phyloP scores from a whole-genome alignment of 2,888 invertebrate genomes.

The Eupithecia subfuscata region DNA sequence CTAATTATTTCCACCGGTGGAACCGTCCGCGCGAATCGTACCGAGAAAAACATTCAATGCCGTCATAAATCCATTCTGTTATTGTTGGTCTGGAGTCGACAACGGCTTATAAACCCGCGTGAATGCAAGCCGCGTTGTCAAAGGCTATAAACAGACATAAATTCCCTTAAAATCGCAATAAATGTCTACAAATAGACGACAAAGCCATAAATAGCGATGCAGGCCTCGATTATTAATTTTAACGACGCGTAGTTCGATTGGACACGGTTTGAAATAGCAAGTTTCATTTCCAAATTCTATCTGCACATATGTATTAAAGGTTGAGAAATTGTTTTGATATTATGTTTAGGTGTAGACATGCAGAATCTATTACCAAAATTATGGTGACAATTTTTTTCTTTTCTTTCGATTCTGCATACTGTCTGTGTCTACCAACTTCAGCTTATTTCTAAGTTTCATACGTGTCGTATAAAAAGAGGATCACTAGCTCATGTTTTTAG shows the following conservation, averaged over 20 bases:
- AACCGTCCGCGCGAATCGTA: slow-evolving; percentile 53
- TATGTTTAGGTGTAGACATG: not conserved
- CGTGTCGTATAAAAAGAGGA: too few species aligned
- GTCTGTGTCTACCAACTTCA: not conserved
- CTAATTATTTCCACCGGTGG: slow-evolving; percentile 21
- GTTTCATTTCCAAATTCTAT: not conserved
- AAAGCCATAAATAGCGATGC: slow-evolving; percentile 54
- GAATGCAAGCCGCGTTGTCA: slow-evolving; percentile 58
- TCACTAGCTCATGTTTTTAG: too few species aligned
- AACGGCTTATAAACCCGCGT: slow-evolving; percentile 64
- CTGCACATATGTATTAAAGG: not conserved
- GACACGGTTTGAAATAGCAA: slow-evolving; percentile 25
- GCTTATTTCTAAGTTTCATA: too few species aligned
- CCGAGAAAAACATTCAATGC: slow-evolving; percentile 70
- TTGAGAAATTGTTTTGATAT: not conserved
- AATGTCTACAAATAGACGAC: slow-evolving; percentile 54
- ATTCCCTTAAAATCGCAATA: slow-evolving; percentile 46
- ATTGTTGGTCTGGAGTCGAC: slow-evolving; percentile 58
- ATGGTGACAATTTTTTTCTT: not conserved
- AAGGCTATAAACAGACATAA: slow-evolving; percentile 47
- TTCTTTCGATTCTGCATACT: not conserved
- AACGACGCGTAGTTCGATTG: slow-evolving; percentile 40
- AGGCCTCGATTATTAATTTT: slow-evolving; percentile 57
- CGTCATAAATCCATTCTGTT: slow-evolving; percentile 63
- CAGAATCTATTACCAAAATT: not conserved